Evolutionary conservation across 2,113 vertebrate species (phyloP).

Genomic region (Procapra przewalskii): DNA sequence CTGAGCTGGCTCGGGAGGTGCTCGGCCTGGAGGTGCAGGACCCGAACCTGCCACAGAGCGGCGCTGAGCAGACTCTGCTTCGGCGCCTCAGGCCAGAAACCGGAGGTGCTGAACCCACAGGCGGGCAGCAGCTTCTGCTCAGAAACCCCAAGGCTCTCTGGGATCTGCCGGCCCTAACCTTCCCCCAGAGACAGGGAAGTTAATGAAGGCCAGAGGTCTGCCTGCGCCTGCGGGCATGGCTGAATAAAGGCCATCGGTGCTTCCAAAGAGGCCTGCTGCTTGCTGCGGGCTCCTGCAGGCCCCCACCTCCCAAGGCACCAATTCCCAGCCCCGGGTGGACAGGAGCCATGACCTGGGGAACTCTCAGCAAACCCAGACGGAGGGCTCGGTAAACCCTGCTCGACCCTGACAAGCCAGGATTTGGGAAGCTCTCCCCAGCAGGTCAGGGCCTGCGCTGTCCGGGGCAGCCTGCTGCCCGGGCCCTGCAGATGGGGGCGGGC

Average conservation of each 20-base stretch:
- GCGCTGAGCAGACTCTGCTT: not conserved
- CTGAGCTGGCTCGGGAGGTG: not conserved
- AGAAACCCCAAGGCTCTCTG: conserved; percentile 5
- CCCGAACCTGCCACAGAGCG: not conserved
- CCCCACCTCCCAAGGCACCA: not conserved
- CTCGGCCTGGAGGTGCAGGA: not conserved
- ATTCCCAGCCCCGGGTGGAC: no score
- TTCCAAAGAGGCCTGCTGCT: not conserved
- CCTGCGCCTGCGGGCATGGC: not conserved
- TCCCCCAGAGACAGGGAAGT: conserved; percentile 40
- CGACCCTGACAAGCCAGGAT: not conserved
- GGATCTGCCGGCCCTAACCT: not conserved
- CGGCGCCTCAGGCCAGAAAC: not conserved
- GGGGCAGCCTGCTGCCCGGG: not conserved
- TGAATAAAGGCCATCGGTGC: not conserved
- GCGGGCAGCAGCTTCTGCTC: not conserved
- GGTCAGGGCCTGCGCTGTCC: not conserved
- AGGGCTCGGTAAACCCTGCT: not conserved
- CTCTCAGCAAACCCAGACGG: not conserved
- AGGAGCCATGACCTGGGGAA: not conserved
- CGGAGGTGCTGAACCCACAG: not conserved
- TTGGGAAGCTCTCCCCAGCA: not conserved
- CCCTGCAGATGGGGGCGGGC: not conserved
- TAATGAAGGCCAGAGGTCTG: not conserved
- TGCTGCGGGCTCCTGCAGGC: no score